These are phyloP conservation scores for Amphimedon queenslandica DNA, from an alignment of 37 sponge, comb jelly and placozoan genomes.

Conservation along the genomic window DNA sequence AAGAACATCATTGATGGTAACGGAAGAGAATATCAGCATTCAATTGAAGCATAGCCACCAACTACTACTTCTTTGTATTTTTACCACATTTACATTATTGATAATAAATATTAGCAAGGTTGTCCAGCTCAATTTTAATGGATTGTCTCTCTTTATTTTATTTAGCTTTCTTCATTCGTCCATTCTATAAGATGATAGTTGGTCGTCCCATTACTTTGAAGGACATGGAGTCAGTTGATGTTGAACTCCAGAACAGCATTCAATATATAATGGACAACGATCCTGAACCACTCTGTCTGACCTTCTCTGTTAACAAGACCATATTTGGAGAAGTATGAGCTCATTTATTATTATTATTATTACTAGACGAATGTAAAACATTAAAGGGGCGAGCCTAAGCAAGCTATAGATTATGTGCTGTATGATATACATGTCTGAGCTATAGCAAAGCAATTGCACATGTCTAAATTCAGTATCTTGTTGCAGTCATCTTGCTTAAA, in stretches of 20 bases:
- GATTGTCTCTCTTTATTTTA: background rate
- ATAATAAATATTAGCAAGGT: too few relatives aligned
- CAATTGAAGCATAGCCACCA: background rate
- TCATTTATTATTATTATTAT: background rate
- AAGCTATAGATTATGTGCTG: too few relatives aligned
- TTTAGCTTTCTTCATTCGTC: conserved; percentile 95
- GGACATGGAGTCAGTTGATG: conserved; percentile 94
- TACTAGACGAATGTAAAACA: too few relatives aligned
- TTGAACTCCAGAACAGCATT: conserved; percentile 86
- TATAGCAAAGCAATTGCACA: too few relatives aligned
- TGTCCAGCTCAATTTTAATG: too few relatives aligned
- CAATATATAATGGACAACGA: conserved; percentile 95
- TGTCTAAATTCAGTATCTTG: too few relatives aligned
- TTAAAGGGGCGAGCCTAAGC: too few relatives aligned
- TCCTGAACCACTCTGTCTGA: conserved; percentile 85
- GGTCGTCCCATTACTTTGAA: conserved; percentile 73
- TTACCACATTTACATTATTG: too few relatives aligned
- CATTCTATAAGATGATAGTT: conserved; percentile 99
- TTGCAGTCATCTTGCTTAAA: too few relatives aligned
- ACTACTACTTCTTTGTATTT: background rate
- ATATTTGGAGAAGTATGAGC: conserved; percentile 77
- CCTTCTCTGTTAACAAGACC: conserved; percentile 75
- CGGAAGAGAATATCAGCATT: background rate
- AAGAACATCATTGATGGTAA: conserved; percentile 94
- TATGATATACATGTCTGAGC: too few relatives aligned